phyloP scores from a whole-genome alignment of 2,888 invertebrate genomes.

The Scaptomyza reducta region DNA sequence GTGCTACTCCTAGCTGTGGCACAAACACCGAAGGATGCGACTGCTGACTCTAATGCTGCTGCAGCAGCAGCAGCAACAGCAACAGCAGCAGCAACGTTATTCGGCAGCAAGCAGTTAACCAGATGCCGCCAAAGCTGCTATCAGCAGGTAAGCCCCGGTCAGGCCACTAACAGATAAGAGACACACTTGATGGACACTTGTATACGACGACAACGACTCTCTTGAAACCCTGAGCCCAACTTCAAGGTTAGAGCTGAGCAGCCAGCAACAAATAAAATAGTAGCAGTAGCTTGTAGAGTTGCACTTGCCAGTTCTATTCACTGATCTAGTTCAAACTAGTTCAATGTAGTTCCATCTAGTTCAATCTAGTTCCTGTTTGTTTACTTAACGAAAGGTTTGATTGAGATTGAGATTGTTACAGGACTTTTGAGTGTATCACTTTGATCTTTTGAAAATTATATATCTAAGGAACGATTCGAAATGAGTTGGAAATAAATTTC shows the following conservation, averaged over 20 bases:
- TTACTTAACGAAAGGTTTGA: neutral
- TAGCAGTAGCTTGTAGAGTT: neutral
- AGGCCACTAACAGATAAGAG: conserved; percentile 46
- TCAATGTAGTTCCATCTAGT: no score
- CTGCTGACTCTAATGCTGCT: conserved; percentile 36
- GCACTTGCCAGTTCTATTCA: conserved; percentile 1
- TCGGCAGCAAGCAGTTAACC: conserved; percentile 81
- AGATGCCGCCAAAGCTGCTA: conserved; percentile 84
- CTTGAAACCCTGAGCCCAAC: conserved; percentile 15
- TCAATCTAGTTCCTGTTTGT: neutral
- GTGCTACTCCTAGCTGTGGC: conserved; percentile 30
- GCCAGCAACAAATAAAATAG: neutral
- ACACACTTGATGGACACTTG: conserved; percentile 71
- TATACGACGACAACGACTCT: conserved; percentile 41
- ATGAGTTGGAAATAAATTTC: no score
- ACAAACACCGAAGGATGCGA: conserved; percentile 31
- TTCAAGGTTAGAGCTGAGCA: conserved; percentile 31
- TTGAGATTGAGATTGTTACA: neutral
- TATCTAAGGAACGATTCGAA: no score
- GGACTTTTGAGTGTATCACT: no score
- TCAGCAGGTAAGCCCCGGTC: conserved; percentile 80
- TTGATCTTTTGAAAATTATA: no score
- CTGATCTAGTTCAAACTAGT: neutral
- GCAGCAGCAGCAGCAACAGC: conserved; percentile 22
- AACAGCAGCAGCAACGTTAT: conserved; percentile 39